A percentile compares a stretch with the other conserved stretches of the same genome.
Evolutionary conservation across 2,113 vertebrate species (phyloP).

Genomic region (Otis tarda): DNA sequence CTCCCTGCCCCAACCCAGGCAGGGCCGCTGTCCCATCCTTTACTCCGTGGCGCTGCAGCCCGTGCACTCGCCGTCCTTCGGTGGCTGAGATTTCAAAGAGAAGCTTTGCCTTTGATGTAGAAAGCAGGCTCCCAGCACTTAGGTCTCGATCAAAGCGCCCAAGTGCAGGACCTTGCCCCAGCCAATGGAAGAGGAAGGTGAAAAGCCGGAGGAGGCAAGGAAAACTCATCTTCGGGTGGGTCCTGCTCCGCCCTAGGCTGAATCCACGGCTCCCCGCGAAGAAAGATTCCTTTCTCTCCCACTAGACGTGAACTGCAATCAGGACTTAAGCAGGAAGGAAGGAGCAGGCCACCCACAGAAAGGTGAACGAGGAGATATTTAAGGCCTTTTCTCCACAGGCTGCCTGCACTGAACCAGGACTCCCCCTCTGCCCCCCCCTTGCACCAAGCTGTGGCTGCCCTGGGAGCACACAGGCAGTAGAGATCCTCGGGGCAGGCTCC

Average conservation of each 20-base stretch:
- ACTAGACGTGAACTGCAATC: neutral
- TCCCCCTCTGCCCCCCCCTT: neutral
- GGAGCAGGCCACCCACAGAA: neutral
- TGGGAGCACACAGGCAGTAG: accelerated
- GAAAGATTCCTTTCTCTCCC: neutral
- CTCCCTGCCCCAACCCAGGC: neutral
- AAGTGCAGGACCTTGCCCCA: neutral
- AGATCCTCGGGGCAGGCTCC: neutral
- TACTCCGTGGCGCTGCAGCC: neutral
- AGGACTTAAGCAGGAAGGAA: neutral
- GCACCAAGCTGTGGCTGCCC: neutral
- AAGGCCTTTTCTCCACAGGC: neutral
- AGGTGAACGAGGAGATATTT: neutral
- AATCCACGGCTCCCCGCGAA: neutral
- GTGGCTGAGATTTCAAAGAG: neutral
- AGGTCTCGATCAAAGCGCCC: neutral
- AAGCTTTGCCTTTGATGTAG: neutral
- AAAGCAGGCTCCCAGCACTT: neutral
- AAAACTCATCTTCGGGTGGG: neutral
- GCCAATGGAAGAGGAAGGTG: neutral
- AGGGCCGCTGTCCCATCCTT: accelerated
- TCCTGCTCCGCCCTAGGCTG: accelerated
- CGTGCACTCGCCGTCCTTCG: accelerated
- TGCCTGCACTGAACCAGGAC: neutral
- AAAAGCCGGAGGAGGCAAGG: neutral